phyloP scores from a whole-genome alignment of 1,140 invertebrate genomes.

The Pogonomyrmex barbatus region DNA sequence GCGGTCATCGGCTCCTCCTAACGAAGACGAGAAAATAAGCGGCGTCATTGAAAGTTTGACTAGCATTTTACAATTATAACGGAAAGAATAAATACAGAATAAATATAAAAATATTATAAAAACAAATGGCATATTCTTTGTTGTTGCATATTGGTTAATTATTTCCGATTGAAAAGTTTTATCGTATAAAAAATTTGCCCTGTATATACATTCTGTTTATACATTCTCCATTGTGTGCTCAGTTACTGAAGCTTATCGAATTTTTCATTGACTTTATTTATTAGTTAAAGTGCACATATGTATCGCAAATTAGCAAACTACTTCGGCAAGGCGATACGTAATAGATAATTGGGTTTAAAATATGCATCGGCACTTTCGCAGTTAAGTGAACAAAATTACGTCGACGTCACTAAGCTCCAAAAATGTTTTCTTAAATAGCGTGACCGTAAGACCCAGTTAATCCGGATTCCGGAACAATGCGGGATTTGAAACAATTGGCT shows the following conservation, averaged over 20 bases:
- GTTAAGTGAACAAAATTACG: constrained; percentile 20
- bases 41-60: neutral
- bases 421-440: constrained; percentile 64
- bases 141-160: neutral
- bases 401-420: constrained; percentile 18
- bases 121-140: neutral
- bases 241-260: constrained; percentile 10
- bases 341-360: constrained; percentile 50
- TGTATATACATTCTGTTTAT: neutral
- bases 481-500: constrained; percentile 64
- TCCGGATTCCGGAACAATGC: constrained; percentile 59
- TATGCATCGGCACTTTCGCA: constrained; percentile 28
- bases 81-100: neutral
- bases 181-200: neutral
- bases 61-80: neutral
- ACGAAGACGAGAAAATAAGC: constrained; percentile 3
- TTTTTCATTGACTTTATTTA: constrained; percentile 24
- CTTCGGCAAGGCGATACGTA: constrained; percentile 4
- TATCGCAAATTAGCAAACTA: constrained; percentile 32
- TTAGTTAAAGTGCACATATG: neutral
- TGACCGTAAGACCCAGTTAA: constrained; percentile 62
- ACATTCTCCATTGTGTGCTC: neutral
- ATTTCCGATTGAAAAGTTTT: neutral
- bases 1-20: neutral
- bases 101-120: neutral